phyloP scores from a whole-genome alignment of 1,140 invertebrate species.

The Ruditapes philippinarum region DNA sequence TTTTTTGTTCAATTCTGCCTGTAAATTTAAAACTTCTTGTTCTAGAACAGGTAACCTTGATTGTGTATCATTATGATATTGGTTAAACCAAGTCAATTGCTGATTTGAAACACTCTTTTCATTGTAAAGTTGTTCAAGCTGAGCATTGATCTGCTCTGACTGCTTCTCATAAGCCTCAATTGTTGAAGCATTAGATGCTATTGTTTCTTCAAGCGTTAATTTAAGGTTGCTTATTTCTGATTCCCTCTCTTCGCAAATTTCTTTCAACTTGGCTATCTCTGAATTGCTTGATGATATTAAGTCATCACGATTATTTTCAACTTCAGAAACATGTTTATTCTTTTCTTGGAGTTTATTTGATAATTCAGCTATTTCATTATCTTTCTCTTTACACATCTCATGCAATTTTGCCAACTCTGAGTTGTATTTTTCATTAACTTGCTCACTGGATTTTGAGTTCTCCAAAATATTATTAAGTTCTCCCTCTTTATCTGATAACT shows the following conservation, averaged over 20 bases:
- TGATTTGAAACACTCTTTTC: constrained; percentile 25
- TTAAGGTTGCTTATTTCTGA: not conserved
- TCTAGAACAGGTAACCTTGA: not conserved
- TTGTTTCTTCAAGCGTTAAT: constrained; percentile 15
- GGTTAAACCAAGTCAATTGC: constrained; percentile 44
- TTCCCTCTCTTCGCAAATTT: not conserved
- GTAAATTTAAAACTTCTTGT: not conserved
- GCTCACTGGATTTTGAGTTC: not conserved
- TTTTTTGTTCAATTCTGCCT: constrained; percentile 8
- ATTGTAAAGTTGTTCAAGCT: constrained; percentile 19
- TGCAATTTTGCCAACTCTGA: not conserved
- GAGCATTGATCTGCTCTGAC: constrained; percentile 19
- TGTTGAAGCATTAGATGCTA: not conserved
- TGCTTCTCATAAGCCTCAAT: constrained; percentile 40
- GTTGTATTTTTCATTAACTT: not conserved
- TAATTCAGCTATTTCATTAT: constrained; percentile 8
- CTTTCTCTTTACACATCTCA: not conserved
- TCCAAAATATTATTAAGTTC: not conserved
- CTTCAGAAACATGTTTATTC: not conserved
- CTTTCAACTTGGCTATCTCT: not conserved
- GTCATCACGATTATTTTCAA: not conserved
- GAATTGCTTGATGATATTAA: not conserved
- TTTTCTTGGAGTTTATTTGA: not conserved
- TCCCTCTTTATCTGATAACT: constrained; percentile 22
- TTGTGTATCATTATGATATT: constrained; percentile 45